Evolutionary conservation across 2,888 invertebrate species (phyloP).

Genomic region (Masnerella sp.): DNA sequence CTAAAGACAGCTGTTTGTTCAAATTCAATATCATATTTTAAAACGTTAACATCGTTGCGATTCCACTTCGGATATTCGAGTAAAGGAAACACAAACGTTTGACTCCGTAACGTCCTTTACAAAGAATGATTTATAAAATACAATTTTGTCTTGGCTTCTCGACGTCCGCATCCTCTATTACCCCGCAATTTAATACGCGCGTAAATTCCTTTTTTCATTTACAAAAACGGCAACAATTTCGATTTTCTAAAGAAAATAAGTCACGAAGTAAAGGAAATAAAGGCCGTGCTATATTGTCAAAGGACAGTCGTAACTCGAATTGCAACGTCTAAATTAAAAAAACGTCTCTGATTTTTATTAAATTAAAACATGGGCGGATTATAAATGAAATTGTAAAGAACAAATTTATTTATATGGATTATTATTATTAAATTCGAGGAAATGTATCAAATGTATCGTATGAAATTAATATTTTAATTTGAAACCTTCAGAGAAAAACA

Average conservation of each 20-base stretch:
- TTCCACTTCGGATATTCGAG: constrained; percentile 33
- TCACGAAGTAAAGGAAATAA: constrained; percentile 25
- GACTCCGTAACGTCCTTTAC: constrained; percentile 9
- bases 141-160: constrained; percentile 5
- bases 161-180: constrained; percentile 4
- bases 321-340: too few relatives aligned
- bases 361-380: too few relatives aligned
- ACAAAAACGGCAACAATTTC: constrained; percentile 9
- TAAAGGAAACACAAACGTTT: constrained; percentile 27
- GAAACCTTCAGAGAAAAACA: too few relatives aligned
- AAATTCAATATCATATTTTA: constrained; percentile 19
- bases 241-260: constrained; percentile 11
- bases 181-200: not conserved
- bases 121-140: constrained; percentile 19
- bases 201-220: constrained; percentile 26
- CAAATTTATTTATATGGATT: too few relatives aligned
- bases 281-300: constrained; percentile 22
- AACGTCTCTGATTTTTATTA: too few relatives aligned
- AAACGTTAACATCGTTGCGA: constrained; percentile 29
- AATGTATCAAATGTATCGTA: too few relatives aligned
- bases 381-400: too few relatives aligned
- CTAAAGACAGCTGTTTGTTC: constrained; percentile 19
- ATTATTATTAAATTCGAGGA: too few relatives aligned
- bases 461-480: too few relatives aligned
- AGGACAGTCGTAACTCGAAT: constrained; percentile 26